Evolutionary conservation across 2,797 vertebrate genomes (phyloP).

Genomic region (Strix occidentalis): DNA sequence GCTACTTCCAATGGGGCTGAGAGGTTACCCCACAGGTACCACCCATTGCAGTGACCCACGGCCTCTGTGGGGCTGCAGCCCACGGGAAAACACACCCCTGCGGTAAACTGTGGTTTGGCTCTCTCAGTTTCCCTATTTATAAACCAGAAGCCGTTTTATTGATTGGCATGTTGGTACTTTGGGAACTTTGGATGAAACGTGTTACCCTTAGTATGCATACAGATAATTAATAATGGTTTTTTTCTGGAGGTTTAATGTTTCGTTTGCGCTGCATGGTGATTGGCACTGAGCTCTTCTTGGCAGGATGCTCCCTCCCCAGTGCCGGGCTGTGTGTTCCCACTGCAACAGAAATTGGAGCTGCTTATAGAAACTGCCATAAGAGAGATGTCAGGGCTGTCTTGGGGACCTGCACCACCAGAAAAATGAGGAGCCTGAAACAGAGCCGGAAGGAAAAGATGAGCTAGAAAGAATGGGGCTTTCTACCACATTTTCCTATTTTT

Average conservation of each 20-base stretch:
- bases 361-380: background rate
- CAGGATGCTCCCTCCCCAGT: background rate
- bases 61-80: background rate
- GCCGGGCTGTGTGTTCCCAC: background rate
- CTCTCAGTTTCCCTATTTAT: background rate
- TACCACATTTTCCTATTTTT: background rate
- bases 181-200: background rate
- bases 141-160: background rate
- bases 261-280: background rate
- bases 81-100: background rate
- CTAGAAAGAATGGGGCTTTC: background rate
- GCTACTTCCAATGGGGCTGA: background rate
- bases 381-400: background rate
- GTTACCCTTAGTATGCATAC: background rate
- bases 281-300: background rate
- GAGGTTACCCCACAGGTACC: background rate
- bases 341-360: background rate
- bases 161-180: background rate
- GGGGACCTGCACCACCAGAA: background rate
- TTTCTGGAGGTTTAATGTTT: background rate
- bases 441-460: background rate
- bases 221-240: background rate
- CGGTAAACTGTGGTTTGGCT: accelerated
- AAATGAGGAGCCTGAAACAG: background rate
- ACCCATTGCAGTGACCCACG: accelerated